Conservation (phyloP, 2,888 invertebrate species). For the Heliconius cydno region DNA sequence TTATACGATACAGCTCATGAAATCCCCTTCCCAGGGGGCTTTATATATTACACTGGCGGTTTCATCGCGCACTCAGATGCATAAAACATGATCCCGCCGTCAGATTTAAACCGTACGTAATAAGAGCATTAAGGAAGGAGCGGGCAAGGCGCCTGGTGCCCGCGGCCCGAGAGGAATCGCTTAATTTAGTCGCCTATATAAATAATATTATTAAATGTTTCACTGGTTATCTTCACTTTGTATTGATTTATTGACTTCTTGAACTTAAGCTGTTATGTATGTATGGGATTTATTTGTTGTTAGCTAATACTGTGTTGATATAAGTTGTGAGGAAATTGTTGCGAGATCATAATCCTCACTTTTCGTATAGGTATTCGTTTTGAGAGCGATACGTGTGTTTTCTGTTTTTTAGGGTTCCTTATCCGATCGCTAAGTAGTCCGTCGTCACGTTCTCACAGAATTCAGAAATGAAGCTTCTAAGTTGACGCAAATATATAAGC, state of each 20-base stretch:
- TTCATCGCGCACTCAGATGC: conserved; percentile 79
- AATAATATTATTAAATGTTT: conserved; percentile 44
- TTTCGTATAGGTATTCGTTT: background rate
- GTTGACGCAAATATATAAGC: no score
- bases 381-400: background rate
- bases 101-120: conserved; percentile 82
- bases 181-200: conserved; percentile 53
- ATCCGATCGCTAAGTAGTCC: no score
- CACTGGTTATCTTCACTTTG: conserved; percentile 13
- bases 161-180: conserved; percentile 52
- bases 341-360: background rate
- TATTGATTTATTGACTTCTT: conserved; percentile 18
- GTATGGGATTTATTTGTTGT: background rate
- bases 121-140: conserved; percentile 76
- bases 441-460: no score
- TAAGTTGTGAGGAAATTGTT: background rate
- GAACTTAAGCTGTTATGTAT: background rate
- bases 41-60: conserved; percentile 77
- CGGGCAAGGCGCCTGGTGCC: conserved; percentile 53
- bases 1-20: conserved; percentile 66
- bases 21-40: conserved; percentile 71
- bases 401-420: background rate
- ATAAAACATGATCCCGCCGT: conserved; percentile 81
- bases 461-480: no score
- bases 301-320: background rate